Evolutionary conservation across 2,797 vertebrate species (phyloP).

Genomic region (Sebastolobus altivelis): DNA sequence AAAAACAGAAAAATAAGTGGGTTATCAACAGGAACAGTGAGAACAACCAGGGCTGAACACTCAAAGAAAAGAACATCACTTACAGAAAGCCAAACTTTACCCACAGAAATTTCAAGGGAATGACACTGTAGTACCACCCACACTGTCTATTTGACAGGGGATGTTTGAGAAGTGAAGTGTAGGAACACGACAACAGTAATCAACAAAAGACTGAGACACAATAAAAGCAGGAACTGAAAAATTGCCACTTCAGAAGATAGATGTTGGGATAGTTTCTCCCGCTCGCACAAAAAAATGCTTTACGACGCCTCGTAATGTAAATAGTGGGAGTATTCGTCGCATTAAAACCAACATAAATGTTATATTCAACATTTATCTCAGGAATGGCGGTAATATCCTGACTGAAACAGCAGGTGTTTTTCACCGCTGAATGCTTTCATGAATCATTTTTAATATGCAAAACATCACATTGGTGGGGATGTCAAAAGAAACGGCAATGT

Average conservation of each 20-base stretch:
- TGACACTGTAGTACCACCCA: constrained; percentile 10
- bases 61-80: not conserved
- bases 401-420: constrained; percentile 30
- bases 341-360: constrained; percentile 39
- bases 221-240: constrained; percentile 18
- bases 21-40: not conserved
- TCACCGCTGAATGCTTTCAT: constrained; percentile 14
- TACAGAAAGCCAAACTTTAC: constrained; percentile 18
- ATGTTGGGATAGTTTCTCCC: constrained; percentile 16
- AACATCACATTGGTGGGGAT: constrained; percentile 15
- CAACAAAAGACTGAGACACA: constrained; percentile 10
- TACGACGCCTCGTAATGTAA: constrained; percentile 15
- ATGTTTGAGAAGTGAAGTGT: constrained; percentile 21
- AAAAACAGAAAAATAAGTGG: not conserved
- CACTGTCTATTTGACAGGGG: constrained; percentile 21
- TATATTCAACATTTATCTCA: constrained; percentile 26
- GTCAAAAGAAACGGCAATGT: constrained; percentile 22
- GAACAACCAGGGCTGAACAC: not conserved
- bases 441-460: constrained; percentile 38
- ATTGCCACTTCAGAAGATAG: constrained; percentile 10
- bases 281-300: not conserved
- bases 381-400: constrained; percentile 4
- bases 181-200: constrained; percentile 19
- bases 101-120: constrained; percentile 16
- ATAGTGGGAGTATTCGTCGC: constrained; percentile 26